Base-by-base conservation (phyloP, 1,140 invertebrate genomes). In the Ceratosolen fusciceps region DNA sequence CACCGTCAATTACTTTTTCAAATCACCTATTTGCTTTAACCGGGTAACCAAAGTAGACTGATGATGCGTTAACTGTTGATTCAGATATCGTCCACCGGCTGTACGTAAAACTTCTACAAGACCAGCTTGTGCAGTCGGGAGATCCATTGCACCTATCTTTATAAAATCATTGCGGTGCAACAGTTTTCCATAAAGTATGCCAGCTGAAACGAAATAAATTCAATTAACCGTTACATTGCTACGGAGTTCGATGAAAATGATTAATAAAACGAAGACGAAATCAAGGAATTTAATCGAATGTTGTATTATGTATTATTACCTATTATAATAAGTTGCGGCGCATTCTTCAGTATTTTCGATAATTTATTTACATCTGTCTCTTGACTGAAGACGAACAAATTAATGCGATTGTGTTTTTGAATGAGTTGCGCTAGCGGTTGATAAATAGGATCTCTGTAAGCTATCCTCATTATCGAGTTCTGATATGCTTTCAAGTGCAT, bases 401-500 rank as follows among this genome's bases (percentile, higher is more conserved):
- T 62, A 80, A 92, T 90, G 84, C 91, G 92, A 43, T 92, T 91
- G 2, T 91, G 91, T 49, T 90, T 14, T 67, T 71, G 86, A 82
- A 93, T 92, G n/a, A 94, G 85, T 5, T 89, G 83, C 75, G 93
- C 84, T 8, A 93, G 87, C 5, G 90, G 87, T 83, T 94, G 93
- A 87, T 92, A 96, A 21, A 87, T 88, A 3, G 94, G 93, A 58
- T 91, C 92, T 34, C 87, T 87, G 0, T 95, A 88, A 8, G 94
- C 94, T 84, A 92, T 87, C 8, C 84, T 84, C 2, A 95, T 84
- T 34, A 94, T 92, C 79, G 90, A 90, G 52, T 86, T 89, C 10
- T 92, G 92, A 86, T 94, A 95, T 26, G 83, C 85, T 86, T 94
- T 94, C 10, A 93, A 87, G 82, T 93, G 90, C 93, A 96, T 94